phyloP scores from a whole-genome alignment of 2,888 invertebrate species.

The Lycia hirtaria region DNA sequence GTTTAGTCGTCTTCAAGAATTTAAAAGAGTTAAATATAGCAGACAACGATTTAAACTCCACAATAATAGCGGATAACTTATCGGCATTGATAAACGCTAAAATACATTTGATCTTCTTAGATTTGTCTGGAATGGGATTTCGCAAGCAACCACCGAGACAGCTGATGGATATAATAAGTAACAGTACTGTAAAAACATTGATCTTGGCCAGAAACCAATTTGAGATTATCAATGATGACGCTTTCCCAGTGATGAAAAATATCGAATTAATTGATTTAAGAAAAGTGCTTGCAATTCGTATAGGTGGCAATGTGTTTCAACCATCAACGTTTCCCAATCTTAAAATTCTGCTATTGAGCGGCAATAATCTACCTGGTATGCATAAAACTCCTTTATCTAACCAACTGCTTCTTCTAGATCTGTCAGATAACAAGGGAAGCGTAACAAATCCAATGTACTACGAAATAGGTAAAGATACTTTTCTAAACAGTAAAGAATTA shows the following conservation, averaged over 20 bases:
- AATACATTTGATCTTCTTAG: conserved; percentile 76
- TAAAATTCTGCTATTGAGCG: conserved; percentile 76
- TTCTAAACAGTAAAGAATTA: conserved; percentile 76
- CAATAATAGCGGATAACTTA: conserved; percentile 73
- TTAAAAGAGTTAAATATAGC: conserved; percentile 78
- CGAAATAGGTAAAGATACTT: conserved; percentile 78
- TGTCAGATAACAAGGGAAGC: conserved; percentile 80
- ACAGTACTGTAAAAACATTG: conserved; percentile 77
- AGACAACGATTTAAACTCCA: conserved; percentile 81
- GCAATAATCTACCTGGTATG: conserved; percentile 82
- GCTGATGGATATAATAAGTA: conserved; percentile 78
- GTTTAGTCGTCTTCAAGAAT: conserved; percentile 74
- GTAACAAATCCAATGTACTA: conserved; percentile 74
- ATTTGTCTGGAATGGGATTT: conserved; percentile 83
- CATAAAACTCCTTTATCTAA: conserved; percentile 78
- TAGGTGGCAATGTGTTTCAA: conserved; percentile 78
- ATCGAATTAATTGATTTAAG: conserved; percentile 84
- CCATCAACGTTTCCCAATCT: conserved; percentile 79
- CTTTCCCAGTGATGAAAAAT: conserved; percentile 84
- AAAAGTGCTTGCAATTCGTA: conserved; percentile 74
- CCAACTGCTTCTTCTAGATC: conserved; percentile 77
- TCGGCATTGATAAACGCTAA: conserved; percentile 56
- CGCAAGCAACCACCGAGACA: conserved; percentile 76
- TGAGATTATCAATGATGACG: conserved; percentile 76
- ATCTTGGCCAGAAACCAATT: conserved; percentile 84